Evolutionary conservation across 1,140 invertebrate species (phyloP), one percentile per base, ranked within the genome.

Genomic region (Drosophila willistoni): DNA sequence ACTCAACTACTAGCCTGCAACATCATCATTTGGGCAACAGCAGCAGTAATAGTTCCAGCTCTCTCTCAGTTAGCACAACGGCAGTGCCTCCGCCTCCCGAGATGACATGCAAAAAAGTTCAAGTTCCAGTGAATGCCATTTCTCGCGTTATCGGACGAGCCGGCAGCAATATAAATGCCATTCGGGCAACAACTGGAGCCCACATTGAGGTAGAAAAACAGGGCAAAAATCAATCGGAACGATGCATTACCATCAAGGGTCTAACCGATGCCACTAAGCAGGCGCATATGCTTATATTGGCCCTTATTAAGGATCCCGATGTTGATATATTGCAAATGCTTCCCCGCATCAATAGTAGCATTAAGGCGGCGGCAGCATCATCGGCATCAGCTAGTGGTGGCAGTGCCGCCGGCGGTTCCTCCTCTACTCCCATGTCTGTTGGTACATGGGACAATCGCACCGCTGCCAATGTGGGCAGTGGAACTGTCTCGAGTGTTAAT

Each of bases 141-240:
- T 98, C 97, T 78, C 94, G 98, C 70, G 98, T 99, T 0, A 99
- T 99, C 91, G 98, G 98, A 1, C 95, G 98, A 84, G 98, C 96
- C 17, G 98, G 98, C 19, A 98, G 96, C 92, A 99, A 99, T 93
- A 99, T 99, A 77, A 99, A 99, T 93, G 97, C 98, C 6, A 99
- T 99, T 85, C 94, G 98, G 71, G 96, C 96, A 70, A 96, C 97
- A 22, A 99, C 98, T 13, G 97, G 98, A 60, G 98, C 98, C 4
- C 97, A 99, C 90, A 99, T 99, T 87, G 98, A 99, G 93, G 97
- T 99, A 1, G 98, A 99, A 92, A 99, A 99, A 91, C 97, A 98
- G 93, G 96, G 95, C 89, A 98, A 98, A 94, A 97, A 96, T 10
- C 97, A 98, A 93, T 97, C 96, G 33, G 98, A 99, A 92, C 94